Percentiles rank a stretch among this genome's conserved stretches.
Conservation (phyloP, 1,140 invertebrate species). For the Drosophila kanapiae region DNA sequence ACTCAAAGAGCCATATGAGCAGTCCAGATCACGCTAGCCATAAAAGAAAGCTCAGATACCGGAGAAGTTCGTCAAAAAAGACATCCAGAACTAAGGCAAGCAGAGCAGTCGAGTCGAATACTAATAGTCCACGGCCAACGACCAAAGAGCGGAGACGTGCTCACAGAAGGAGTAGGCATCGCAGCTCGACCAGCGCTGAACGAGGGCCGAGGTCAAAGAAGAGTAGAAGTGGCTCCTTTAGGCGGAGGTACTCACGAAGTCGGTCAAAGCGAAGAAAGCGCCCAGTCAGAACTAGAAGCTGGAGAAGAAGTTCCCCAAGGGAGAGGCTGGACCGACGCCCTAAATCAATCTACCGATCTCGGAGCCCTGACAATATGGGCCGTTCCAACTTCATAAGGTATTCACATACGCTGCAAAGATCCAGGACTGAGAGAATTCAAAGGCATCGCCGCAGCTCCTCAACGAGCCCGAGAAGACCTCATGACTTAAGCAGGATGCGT, state of each 20-base stretch:
- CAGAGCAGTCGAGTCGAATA: too few relatives aligned
- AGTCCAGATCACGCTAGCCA: background rate
- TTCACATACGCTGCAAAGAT: background rate
- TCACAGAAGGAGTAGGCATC: background rate
- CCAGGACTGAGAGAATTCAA: background rate
- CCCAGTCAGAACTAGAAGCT: background rate
- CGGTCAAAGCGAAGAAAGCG: too few relatives aligned
- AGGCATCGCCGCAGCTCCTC: background rate
- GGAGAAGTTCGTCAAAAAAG: too few relatives aligned
- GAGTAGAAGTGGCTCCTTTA: background rate
- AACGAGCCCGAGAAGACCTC: background rate
- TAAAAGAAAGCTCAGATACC: background rate
- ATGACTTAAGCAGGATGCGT: background rate
- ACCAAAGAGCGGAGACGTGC: background rate
- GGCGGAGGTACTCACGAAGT: background rate
- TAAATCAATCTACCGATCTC: constrained; percentile 6
- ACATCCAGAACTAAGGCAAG: background rate
- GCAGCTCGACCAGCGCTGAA: background rate
- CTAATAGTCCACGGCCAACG: background rate
- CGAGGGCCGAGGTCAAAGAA: background rate
- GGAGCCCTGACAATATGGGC: background rate
- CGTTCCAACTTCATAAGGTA: background rate
- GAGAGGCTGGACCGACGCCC: background rate
- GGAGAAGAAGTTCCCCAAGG: constrained; percentile 1
- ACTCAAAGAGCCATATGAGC: background rate